Conservation (phyloP, 2,888 invertebrate species). For the Neocrepidodera transversa region DNA sequence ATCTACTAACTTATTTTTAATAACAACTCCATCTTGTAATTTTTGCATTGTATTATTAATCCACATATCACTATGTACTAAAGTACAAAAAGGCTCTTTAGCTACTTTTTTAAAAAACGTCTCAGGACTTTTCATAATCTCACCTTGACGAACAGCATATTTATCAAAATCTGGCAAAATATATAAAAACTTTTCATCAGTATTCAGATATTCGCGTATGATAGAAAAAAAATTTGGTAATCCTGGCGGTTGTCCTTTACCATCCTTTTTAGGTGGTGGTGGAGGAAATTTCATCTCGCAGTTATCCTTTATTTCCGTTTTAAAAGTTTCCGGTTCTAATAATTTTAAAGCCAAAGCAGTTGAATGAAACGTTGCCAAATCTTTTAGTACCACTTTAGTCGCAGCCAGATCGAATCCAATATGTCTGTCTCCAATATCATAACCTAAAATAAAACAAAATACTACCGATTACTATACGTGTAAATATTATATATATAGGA, state of each 20-base stretch:
- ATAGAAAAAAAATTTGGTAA: neutral
- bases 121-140: neutral
- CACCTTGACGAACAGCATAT: neutral
- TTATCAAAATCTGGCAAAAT: neutral
- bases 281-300: neutral
- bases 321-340: neutral
- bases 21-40: constrained; percentile 33
- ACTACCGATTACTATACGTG: no score
- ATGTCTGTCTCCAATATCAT: constrained; percentile 57
- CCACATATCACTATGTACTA: constrained; percentile 62
- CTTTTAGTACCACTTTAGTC: constrained; percentile 55
- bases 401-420: constrained; percentile 60
- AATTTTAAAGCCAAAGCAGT: constrained; percentile 62
- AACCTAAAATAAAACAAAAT: constrained; percentile 50
- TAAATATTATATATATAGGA: no score
- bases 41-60: constrained; percentile 66
- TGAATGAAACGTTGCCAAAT: constrained; percentile 63
- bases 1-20: constrained; percentile 45
- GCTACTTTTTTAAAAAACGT: neutral
- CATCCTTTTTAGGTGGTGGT: neutral
- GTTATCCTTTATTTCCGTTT: neutral
- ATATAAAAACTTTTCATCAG: neutral
- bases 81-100: constrained; percentile 61
- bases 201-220: neutral
- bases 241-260: neutral